Base-by-base conservation (phyloP, 2,888 invertebrate genomes). In the Eupelmus urozonus region DNA sequence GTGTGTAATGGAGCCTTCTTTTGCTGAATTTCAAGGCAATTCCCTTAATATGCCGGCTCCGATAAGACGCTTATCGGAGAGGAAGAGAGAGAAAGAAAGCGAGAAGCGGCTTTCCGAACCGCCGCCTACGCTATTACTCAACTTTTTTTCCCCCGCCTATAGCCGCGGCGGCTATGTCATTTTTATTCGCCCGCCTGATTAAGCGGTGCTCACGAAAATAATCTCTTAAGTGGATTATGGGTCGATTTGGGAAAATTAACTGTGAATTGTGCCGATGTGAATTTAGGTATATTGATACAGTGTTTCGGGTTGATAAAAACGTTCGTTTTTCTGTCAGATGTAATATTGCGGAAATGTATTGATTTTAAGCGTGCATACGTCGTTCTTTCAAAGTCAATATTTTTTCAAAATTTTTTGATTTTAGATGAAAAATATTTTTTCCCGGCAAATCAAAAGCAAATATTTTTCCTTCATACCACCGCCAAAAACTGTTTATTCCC, bases 51-150 rank as follows among this genome's bases (percentile, higher is more conserved):
- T 75, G 79, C 71, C 20, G 72, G 34, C 63, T 66, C 42, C 75
- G 75, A 75, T 75, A 75, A 79, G 75, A 59, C 70, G 69, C 75
- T 79, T 79, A 79, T 79, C 79, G 75, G 18, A 4, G n/a, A 34
- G 9, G 2, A 20, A 51, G 51, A 51, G 51, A 51, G 18, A 4
- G n/a, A 34, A 23, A 2, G 25, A 20, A 20, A 51, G 51, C n/a
- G 20, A 51, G 69, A 71, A 71, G 59, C 70, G 70, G 66, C 70
- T 79, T 62, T 75, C 63, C 23, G 59, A 59, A 45, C 57, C 9
- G 57, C 55, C 29, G 57, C 60, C 20, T 20, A 45, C 34, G 40
- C 40, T 63, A 62, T 76, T 62, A 55, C 69, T 76, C 55, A 42
- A n/a, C 60, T 20, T 23, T 13, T n/a, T 55, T 49, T 62, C n/a